phyloP scores from a whole-genome alignment of 1,140 invertebrate species.

The Apis dorsata region DNA sequence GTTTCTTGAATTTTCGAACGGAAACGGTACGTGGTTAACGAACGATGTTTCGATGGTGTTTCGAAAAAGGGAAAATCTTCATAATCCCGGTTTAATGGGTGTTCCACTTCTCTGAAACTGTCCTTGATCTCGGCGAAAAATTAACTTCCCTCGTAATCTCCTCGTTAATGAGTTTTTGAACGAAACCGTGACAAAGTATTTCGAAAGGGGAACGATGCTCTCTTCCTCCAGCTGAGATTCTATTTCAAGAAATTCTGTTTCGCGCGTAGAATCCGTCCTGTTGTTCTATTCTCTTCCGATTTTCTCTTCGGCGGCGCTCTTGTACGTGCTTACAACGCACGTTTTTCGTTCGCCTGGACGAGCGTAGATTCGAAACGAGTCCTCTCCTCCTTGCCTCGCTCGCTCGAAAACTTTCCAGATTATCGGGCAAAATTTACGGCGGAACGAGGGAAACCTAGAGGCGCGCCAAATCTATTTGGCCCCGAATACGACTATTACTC shows the following conservation, averaged over 20 bases:
- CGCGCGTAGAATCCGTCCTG: too few species aligned
- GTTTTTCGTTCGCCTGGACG: slow-evolving; percentile 45
- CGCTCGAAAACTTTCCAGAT: slow-evolving; percentile 60
- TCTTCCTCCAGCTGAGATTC: too few species aligned
- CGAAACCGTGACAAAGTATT: neutral
- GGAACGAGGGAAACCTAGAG: slow-evolving; percentile 29
- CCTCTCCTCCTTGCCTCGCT: slow-evolving; percentile 31
- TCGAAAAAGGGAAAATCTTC: neutral
- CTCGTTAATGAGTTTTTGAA: slow-evolving; percentile 27
- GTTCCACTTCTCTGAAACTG: neutral
- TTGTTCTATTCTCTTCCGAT: neutral
- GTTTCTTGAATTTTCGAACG: slow-evolving; percentile 6
- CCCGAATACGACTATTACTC: slow-evolving; percentile 53
- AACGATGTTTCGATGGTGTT: neutral
- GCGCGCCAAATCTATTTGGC: slow-evolving; percentile 64
- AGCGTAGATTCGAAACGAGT: slow-evolving; percentile 38
- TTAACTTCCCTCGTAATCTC: slow-evolving; percentile 36
- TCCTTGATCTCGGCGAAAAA: slow-evolving; percentile 19
- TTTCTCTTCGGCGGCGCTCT: neutral
- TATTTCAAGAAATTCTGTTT: neutral
- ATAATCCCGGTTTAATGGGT: slow-evolving; percentile 30
- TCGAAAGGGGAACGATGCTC: neutral
- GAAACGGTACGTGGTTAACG: neutral
- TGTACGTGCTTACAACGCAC: slow-evolving; percentile 8
- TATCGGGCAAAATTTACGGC: slow-evolving; percentile 59